These are phyloP conservation scores for Scaptomyza graminum DNA, from an alignment of 1,140 invertebrate genomes.

Conservation along the genomic window DNA sequence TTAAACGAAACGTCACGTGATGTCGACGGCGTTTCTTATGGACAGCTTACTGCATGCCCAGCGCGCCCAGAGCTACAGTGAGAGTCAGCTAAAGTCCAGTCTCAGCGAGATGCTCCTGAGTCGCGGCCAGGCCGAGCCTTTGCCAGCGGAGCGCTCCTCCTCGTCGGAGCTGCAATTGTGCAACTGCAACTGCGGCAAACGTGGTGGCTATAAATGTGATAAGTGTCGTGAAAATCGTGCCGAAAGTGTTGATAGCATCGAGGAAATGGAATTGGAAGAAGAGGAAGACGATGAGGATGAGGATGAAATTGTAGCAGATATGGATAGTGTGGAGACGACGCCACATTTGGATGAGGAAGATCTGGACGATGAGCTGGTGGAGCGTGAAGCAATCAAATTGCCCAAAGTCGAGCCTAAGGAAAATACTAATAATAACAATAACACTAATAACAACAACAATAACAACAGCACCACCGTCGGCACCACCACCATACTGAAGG, in stretches of 20 bases:
- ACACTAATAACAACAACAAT: neutral
- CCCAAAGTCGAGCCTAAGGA: constrained; percentile 76
- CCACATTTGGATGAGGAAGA: constrained; percentile 64
- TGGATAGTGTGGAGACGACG: constrained; percentile 63
- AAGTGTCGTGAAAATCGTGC: constrained; percentile 74
- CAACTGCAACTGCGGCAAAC: constrained; percentile 62
- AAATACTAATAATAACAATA: constrained; percentile 12
- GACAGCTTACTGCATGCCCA: constrained; percentile 80
- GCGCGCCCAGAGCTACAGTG: constrained; percentile 67
- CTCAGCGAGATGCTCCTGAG: constrained; percentile 74
- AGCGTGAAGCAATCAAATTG: constrained; percentile 66
- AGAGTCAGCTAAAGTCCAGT: constrained; percentile 68
- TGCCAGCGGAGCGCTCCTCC: constrained; percentile 18
- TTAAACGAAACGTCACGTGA: constrained; percentile 40
- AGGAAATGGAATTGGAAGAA: constrained; percentile 71
- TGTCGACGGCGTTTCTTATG: constrained; percentile 80
- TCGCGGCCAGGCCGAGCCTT: constrained; percentile 23
- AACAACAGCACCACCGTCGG: constrained; percentile 27
- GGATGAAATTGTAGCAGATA: constrained; percentile 73
- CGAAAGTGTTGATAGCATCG: constrained; percentile 73
- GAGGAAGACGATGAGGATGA: constrained; percentile 71
- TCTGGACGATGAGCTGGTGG: constrained; percentile 64
- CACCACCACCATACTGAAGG: constrained; percentile 76
- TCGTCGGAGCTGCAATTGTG: constrained; percentile 31
- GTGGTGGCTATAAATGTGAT: constrained; percentile 81